Evolutionary conservation across 2,888 invertebrate genomes (phyloP).

Genomic region (Bruchidius siliquastri): DNA sequence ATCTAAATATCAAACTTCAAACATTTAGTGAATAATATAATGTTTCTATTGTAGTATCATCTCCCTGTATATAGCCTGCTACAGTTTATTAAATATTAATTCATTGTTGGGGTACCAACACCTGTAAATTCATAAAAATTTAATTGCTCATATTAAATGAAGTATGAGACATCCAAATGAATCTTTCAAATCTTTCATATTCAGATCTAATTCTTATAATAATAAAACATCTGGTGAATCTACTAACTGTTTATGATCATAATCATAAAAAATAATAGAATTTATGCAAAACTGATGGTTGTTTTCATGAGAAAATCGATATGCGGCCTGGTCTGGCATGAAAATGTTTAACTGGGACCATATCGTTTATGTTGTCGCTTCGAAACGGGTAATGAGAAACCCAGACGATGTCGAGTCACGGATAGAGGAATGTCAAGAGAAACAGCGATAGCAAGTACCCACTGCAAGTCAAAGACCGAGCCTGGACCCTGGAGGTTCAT

Average conservation of each 20-base stretch:
- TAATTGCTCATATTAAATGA: neutral
- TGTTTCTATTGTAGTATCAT: too few species aligned
- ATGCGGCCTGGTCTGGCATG: slow-evolving; percentile 11
- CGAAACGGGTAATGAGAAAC: slow-evolving; percentile 16
- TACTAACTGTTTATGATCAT: neutral
- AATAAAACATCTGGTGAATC: neutral
- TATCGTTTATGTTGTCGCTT: neutral
- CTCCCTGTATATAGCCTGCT: too few species aligned
- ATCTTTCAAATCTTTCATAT: neutral
- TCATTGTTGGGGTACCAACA: too few species aligned
- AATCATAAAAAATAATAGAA: neutral
- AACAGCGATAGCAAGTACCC: neutral
- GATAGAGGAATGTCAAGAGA: neutral
- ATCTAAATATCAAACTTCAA: too few species aligned
- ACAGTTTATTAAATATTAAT: too few species aligned
- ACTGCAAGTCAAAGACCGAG: neutral
- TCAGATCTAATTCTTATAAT: neutral
- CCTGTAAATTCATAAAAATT: too few species aligned
- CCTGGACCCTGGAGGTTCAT: neutral
- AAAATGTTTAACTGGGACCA: slow-evolving; percentile 11
- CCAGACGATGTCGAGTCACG: neutral
- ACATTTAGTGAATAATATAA: too few species aligned
- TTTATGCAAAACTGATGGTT: slow-evolving; percentile 6
- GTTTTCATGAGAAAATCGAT: slow-evolving; percentile 18
- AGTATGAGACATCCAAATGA: neutral